Evolutionary conservation across 2,797 vertebrate genomes (phyloP).

Genomic region (Acrossocheilus wenchowensis): DNA sequence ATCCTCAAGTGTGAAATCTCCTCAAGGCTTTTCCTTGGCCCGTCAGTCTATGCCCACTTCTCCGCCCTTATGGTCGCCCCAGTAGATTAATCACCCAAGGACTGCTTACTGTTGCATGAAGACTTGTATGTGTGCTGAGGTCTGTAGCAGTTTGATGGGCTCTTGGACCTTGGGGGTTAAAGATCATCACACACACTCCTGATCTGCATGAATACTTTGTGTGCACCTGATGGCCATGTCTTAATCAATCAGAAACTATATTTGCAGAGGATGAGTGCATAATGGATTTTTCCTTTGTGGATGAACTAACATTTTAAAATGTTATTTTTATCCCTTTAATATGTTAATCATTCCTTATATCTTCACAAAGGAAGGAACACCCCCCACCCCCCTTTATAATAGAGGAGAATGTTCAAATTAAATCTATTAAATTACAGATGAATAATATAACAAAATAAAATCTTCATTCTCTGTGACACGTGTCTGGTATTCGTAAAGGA

Average conservation of each 20-base stretch:
- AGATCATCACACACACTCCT: background rate
- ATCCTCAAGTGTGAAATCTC: slow-evolving; percentile 36
- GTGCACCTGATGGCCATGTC: background rate
- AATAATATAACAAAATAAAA: background rate
- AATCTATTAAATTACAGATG: slow-evolving; percentile 10
- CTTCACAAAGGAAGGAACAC: background rate
- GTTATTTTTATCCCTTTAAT: background rate
- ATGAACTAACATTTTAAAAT: background rate
- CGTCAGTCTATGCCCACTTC: background rate
- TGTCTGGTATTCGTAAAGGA: background rate
- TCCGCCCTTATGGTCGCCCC: slow-evolving; percentile 54
- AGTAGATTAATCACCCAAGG: slow-evolving; percentile 67
- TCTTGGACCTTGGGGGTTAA: slow-evolving; percentile 33
- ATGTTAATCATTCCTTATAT: background rate
- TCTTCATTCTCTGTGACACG: background rate
- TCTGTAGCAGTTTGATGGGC: slow-evolving; percentile 5
- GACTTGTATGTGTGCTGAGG: slow-evolving; percentile 33
- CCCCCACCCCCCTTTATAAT: background rate
- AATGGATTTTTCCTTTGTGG: background rate
- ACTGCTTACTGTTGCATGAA: slow-evolving; percentile 50
- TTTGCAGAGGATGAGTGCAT: background rate
- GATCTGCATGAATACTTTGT: background rate
- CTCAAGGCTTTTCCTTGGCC: slow-evolving; percentile 48
- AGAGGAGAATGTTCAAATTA: background rate
- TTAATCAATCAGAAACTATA: background rate